Evolutionary conservation across 2,888 invertebrate genomes (phyloP).

Genomic region (Xanthia togata): DNA sequence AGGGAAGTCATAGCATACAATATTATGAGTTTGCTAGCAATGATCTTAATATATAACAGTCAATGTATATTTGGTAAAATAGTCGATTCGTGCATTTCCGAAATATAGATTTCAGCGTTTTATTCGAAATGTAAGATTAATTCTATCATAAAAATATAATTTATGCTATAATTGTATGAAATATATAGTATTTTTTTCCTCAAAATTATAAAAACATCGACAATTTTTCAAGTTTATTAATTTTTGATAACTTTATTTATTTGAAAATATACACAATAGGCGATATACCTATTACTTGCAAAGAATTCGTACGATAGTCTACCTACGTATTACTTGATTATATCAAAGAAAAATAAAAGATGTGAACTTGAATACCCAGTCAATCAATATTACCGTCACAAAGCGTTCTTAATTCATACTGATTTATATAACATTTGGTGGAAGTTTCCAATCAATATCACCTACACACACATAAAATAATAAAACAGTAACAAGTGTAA

Average conservation of each 20-base stretch:
- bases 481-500: conserved; percentile 40
- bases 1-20: conserved; percentile 20
- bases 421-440: conserved; percentile 38
- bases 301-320: conserved; percentile 20
- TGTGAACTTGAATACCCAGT: conserved; percentile 37
- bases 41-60: conserved; percentile 35
- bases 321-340: conserved; percentile 15
- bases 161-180: background rate
- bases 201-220: conserved; percentile 2
- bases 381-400: conserved; percentile 16
- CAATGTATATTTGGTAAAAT: conserved; percentile 45
- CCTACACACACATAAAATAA: conserved; percentile 15
- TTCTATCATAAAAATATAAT: conserved; percentile 1
- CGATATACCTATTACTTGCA: conserved; percentile 14
- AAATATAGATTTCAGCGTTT: conserved; percentile 5
- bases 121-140: conserved; percentile 4
- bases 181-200: background rate
- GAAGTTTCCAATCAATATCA: conserved; percentile 23
- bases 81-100: conserved; percentile 17
- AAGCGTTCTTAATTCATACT: conserved; percentile 19
- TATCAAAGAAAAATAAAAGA: conserved; percentile 28
- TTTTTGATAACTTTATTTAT: background rate
- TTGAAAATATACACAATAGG: conserved; percentile 9
- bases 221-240: conserved; percentile 4
- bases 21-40: conserved; percentile 10